Evolutionary conservation across 1,140 invertebrate genomes (phyloP), one percentile per base, ranked within the genome.

Genomic region (Bradynema listronoti): DNA sequence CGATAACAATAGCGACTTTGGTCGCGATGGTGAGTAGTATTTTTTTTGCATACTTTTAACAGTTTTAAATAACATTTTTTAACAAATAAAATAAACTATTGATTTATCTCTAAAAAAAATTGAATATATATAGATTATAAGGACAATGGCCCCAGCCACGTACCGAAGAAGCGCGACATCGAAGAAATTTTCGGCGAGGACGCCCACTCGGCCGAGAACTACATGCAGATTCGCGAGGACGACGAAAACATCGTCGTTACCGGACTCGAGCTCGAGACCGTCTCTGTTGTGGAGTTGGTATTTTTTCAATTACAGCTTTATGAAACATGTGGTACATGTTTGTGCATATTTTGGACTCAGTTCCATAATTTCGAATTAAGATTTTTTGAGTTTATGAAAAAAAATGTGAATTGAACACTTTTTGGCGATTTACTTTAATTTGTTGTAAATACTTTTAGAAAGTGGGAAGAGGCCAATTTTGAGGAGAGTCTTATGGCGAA

Each of bases 101-200:
- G 11, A 39, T 39, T 39, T 39, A 39, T 11, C 36, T 39, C 19
- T 39, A 11, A 39, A 11, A 39, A 11, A 11, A 11, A 39, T 9
- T 43, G 3, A 43, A 43, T 22, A 22, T 43, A 22, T 3, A 3
- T 43, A 30, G 3, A 9, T 30, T 25, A 50, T 25, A 19, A n/a
- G 3, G 47, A 50, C 47, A 24, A 3, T 32, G 27, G 27, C 16
- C 47, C 47, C 2, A 24, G 16, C n/a, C 50, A 63, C 30, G 57
- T 63, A 2, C 61, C 61, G 6, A 29, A 1, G 11, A 19, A 27
- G 5, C 61, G 61, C 24, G 11, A 29, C 19, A 16, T 63, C 25
- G 61, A 50, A 2, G 61, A 66, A 4, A 50, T 63, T 33, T 66
- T 57, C 22, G 63, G 27, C 11, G 61, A 63, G 2, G 61, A 63